phyloP scores from a whole-genome alignment of 2,888 invertebrate species.

The Thyatira batis region DNA sequence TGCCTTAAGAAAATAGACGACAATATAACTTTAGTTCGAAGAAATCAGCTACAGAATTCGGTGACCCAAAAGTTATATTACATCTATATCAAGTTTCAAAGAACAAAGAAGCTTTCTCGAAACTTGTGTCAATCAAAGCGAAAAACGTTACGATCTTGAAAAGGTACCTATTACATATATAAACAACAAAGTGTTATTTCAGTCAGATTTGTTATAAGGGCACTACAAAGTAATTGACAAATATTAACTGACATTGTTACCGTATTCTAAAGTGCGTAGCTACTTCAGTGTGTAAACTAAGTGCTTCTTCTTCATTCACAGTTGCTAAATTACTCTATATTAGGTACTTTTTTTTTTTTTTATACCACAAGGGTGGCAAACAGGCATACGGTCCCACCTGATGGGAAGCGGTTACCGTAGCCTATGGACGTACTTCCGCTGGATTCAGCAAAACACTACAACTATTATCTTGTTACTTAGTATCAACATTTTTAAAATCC shows the following conservation, averaged over 20 bases:
- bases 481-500: no score
- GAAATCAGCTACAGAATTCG: constrained; percentile 38
- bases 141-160: background rate
- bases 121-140: constrained; percentile 46
- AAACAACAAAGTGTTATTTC: background rate
- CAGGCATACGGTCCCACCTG: no score
- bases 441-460: no score
- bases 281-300: background rate
- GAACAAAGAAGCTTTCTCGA: constrained; percentile 39
- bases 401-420: no score
- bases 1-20: constrained; percentile 20
- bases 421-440: no score
- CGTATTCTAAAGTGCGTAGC: background rate
- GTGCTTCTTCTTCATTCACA: background rate
- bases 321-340: background rate
- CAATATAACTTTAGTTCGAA: constrained; percentile 39
- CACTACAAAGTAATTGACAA: background rate
- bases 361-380: no score
- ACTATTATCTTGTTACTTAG: no score
- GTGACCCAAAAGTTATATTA: constrained; percentile 55
- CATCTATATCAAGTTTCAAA: constrained; percentile 46
- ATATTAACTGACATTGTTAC: background rate
- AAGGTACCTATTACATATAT: background rate
- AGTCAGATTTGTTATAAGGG: background rate
- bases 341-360: no score